Evolutionary conservation across 2,888 invertebrate genomes (phyloP).

Genomic region (Lochmaea capreae): DNA sequence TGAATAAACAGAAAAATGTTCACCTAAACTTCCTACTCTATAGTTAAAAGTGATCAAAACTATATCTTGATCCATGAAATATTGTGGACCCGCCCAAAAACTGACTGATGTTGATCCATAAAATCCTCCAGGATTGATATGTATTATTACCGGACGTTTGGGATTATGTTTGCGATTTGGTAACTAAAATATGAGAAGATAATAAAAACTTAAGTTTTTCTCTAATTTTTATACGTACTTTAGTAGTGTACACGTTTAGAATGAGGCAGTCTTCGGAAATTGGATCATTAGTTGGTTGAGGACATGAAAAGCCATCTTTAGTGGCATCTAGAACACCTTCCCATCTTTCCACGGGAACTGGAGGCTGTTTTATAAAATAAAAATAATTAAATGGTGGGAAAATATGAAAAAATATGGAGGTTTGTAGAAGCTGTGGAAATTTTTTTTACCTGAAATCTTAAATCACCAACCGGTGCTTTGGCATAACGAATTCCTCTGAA

Average conservation of each 20-base stretch:
- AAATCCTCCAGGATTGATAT: slow-evolving; percentile 77
- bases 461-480: slow-evolving; percentile 58
- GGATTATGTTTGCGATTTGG: slow-evolving; percentile 57
- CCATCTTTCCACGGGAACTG: slow-evolving; percentile 59
- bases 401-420: neutral
- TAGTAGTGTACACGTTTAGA: slow-evolving; percentile 72
- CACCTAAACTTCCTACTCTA: slow-evolving; percentile 70
- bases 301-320: slow-evolving; percentile 60
- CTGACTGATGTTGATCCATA: slow-evolving; percentile 73
- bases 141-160: slow-evolving; percentile 73
- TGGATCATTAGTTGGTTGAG: slow-evolving; percentile 57
- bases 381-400: neutral
- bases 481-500: slow-evolving; percentile 58
- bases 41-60: slow-evolving; percentile 77
- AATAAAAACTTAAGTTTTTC: neutral
- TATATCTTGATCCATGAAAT: slow-evolving; percentile 74
- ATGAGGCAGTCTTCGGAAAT: slow-evolving; percentile 74
- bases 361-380: slow-evolving; percentile 52
- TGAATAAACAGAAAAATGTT: neutral
- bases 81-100: slow-evolving; percentile 69
- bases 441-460: slow-evolving; percentile 61
- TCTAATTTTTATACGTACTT: slow-evolving; percentile 55
- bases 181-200: slow-evolving; percentile 49
- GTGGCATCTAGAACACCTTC: slow-evolving; percentile 60
- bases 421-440: too few relatives aligned